Base-by-base conservation (phyloP, 1,140 invertebrate species). In the Adoxophyes honmai region DNA sequence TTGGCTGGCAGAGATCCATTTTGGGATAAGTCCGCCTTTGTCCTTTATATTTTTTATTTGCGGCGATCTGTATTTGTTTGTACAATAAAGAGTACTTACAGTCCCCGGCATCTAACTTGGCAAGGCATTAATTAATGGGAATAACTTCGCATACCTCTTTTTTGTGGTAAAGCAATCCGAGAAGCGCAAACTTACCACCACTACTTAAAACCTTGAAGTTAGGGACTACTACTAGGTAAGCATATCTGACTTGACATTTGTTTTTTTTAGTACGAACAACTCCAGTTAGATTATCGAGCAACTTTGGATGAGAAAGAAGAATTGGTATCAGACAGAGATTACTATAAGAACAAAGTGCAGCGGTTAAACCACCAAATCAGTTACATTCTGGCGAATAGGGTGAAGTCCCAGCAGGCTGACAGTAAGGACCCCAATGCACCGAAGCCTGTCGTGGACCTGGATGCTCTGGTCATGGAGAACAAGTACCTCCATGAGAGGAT, bases 301-400 rank as follows among this genome's bases (percentile, higher is more conserved):
- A 91, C 96, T 14, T 81, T 97, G 34, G 96, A 97, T 90, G 96
- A 97, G 77, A 96, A 97, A 81, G 95, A 96, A 73, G 96, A 97
- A 68, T 77, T 96, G 13, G 92, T 94, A 14, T 93, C 91, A 9
- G 95, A 97, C 76, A 89, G 95, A 60, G 95, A 97, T 86, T 94
- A 94, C n/a, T 96, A 95, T 68, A 95, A 95, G 77, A 95, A 92
- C 64, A 97, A 97, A 86, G 94, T 95, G 10, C 94, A 96, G 75
- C 88, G 95, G 34, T 90, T 97, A 2, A 97, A 97, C 83, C 92
- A 95, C 68, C 94, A 96, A 76, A 90, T 97, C 8, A 94, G 94
- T 64, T 93, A 92, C 65, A 91, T 95, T 1, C 82, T 97, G 0
- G 70, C 81, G 66, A 90, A 85, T 68, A 78, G 77, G 63, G 18